A percentile compares a stretch with the other conserved stretches of the same genome.
Evolutionary conservation across 2,797 vertebrate species (phyloP).

Genomic region (Myoxocephalus aenaeus): DNA sequence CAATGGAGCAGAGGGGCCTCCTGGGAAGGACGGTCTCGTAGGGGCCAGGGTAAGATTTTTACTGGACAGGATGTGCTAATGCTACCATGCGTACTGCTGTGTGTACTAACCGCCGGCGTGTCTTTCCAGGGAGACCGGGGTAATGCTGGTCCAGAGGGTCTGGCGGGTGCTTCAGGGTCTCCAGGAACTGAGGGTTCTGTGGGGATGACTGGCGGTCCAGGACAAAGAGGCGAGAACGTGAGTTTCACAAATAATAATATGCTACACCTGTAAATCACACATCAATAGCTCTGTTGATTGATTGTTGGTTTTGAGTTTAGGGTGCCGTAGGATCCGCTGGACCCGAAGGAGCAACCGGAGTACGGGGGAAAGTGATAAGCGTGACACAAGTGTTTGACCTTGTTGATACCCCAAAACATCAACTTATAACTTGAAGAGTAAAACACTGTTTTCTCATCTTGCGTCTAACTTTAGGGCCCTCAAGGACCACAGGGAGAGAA

Average conservation of each 20-base stretch:
- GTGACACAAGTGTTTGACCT: background rate
- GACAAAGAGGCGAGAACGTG: slow-evolving; percentile 90
- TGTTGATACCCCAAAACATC: background rate
- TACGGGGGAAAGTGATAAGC: slow-evolving; percentile 92
- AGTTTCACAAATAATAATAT: slow-evolving; percentile 55
- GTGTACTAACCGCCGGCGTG: background rate
- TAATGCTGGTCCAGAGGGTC: slow-evolving; percentile 89
- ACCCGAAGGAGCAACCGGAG: slow-evolving; percentile 87
- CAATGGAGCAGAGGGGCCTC: slow-evolving; percentile 90
- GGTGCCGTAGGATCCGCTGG: slow-evolving; percentile 90
- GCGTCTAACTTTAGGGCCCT: slow-evolving; percentile 71
- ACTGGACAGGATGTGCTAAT: background rate
- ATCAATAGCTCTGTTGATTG: background rate
- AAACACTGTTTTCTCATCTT: background rate
- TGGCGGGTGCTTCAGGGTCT: slow-evolving; percentile 89
- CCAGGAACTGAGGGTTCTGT: slow-evolving; percentile 91
- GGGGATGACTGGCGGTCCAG: slow-evolving; percentile 89
- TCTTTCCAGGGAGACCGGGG: slow-evolving; percentile 91
- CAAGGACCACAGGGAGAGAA: slow-evolving; percentile 97
- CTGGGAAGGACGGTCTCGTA: slow-evolving; percentile 91
- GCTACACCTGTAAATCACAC: background rate
- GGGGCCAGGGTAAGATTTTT: slow-evolving; percentile 89
- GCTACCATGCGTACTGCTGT: background rate
- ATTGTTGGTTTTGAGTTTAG: slow-evolving; percentile 70
- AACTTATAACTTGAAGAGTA: background rate